Percentiles rank a stretch among this genome's conserved stretches.
These are phyloP conservation scores for Eulemur macaco DNA, from an alignment of 2,113 vertebrate genomes.

Conservation along the genomic window DNA sequence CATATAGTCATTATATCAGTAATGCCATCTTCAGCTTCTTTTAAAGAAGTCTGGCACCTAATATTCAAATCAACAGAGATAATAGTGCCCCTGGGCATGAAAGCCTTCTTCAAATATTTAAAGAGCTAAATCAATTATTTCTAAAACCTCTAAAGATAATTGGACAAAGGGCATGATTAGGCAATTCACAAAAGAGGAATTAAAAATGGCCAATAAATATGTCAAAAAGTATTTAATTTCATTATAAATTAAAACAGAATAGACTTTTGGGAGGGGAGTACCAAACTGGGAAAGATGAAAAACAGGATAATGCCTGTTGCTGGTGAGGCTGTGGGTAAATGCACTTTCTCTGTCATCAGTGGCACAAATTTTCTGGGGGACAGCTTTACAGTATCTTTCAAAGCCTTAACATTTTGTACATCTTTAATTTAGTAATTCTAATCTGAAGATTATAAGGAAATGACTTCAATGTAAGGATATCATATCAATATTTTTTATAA, in stretches of 20 bases:
- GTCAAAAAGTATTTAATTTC: not conserved
- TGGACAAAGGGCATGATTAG: not conserved
- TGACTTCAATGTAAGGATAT: not conserved
- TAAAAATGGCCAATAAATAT: conserved; percentile 21
- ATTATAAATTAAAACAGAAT: not conserved
- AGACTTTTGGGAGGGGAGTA: not conserved
- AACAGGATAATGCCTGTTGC: not conserved
- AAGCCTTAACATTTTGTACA: not conserved
- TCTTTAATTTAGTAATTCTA: not conserved
- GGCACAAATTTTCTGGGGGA: not conserved
- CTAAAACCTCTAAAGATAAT: not conserved
- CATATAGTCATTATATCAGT: not conserved
- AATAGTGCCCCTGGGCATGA: not conserved
- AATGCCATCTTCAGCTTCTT: not conserved
- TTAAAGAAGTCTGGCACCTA: not conserved
- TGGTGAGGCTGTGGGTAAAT: not conserved
- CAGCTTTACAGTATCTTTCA: not conserved
- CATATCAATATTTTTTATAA: not conserved
- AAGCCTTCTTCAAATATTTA: not conserved
- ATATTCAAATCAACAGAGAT: not conserved
- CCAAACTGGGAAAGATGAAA: not conserved
- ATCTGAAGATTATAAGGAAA: not conserved
- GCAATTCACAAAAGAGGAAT: conserved; percentile 8
- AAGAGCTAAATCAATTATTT: conserved; percentile 20
- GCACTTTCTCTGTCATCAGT: not conserved